These are phyloP conservation scores for Crenichthys baileyi DNA, from an alignment of 2,797 vertebrate species.

Conservation along the genomic window DNA sequence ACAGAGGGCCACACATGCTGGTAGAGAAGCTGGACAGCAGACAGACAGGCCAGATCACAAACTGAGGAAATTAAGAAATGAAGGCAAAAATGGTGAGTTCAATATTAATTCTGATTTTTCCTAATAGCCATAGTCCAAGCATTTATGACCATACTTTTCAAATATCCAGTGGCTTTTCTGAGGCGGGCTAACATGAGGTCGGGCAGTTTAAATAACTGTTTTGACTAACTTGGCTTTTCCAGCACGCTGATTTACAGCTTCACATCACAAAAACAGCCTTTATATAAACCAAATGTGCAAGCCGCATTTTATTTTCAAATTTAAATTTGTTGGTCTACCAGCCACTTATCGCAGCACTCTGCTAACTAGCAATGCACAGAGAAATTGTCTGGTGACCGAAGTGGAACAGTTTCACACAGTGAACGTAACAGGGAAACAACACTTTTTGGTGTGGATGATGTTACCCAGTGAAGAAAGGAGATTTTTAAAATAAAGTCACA, in stretches of 20 bases:
- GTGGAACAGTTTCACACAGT: too few relatives aligned
- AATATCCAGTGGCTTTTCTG: not conserved
- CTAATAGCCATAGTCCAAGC: not conserved
- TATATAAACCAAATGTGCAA: not conserved
- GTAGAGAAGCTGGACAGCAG: conserved; percentile 43
- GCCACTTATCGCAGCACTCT: too few relatives aligned
- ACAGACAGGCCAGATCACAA: conserved; percentile 44
- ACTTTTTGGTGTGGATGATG: too few relatives aligned
- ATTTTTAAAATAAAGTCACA: too few relatives aligned
- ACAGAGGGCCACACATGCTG: conserved; percentile 49
- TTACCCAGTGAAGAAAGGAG: too few relatives aligned
- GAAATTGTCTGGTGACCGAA: not conserved
- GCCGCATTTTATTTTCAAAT: not conserved
- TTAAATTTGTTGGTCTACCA: too few relatives aligned
- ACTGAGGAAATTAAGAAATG: conserved; percentile 55
- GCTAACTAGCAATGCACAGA: not conserved
- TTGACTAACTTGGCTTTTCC: not conserved
- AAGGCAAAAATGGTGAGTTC: conserved; percentile 75
- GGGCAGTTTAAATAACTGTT: not conserved
- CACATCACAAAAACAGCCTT: not conserved
- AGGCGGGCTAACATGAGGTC: not conserved
- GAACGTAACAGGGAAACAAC: too few relatives aligned
- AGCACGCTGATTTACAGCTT: not conserved
- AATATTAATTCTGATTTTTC: conserved; percentile 1
- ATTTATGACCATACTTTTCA: not conserved